Evolutionary conservation across 2,113 vertebrate genomes (phyloP), one percentile per base, ranked within the genome.

Genomic region (Ifrita kowaldi): DNA sequence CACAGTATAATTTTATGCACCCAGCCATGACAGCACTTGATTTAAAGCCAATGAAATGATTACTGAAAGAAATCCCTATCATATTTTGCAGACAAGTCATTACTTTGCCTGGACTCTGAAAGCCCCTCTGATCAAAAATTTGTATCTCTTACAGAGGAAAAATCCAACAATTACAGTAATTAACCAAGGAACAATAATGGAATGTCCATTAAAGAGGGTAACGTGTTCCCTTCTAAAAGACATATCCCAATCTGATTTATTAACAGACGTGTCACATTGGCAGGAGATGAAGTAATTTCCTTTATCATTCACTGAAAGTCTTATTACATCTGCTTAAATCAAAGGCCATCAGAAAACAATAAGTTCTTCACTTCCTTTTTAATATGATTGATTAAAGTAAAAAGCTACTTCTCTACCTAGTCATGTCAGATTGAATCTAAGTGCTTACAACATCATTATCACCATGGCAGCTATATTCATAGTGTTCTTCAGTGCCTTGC

Each of bases 161-260:
- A 88, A 69, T 42, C 52, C 92, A 90, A 42, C 35, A 74, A 89
- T 87, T 90, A 67, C 11, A 68, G 23, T 75, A 95, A 95, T 95
- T 94, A 95, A 74, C 28, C 46, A 86, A 84, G 55, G 13, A 80
- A 78, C 12, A 90, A 41, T 53, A 86, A 68, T 50, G 39, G 24
- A 90, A 78, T 77, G 41, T 75, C 30, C 21, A 57, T 97, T 84
- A 71, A 90, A 73, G 44, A 7, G 2, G 0, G 1, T 35, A 90
- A 94, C 41, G 5, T 49, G 57, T 90, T 91, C 12, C 8, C 9
- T 91, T 79, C 49, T 87, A 39, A 78, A 93, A 52, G 39, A 57
- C 2, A 10, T 6, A 39, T 65, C 15, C 7, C 8, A 26, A 11
- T 41, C 27, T 90, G 41, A 4, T 41, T 88, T 76, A 64, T 59